Evolutionary conservation across 1,140 invertebrate species (phyloP), one percentile per base, ranked within the genome.

Genomic region (Tribolium madens): DNA sequence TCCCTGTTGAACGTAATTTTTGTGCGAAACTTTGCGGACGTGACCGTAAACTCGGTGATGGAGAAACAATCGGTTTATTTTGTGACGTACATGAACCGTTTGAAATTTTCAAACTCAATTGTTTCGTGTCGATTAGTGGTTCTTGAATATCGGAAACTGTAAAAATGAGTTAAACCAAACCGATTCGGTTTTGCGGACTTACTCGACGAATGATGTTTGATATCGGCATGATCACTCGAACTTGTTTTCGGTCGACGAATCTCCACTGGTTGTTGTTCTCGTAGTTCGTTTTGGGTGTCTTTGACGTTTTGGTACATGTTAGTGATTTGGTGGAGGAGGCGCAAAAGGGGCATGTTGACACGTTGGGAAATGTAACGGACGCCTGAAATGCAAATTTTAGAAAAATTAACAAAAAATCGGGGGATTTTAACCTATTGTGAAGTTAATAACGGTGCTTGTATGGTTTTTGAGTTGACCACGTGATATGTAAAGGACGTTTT

Each of bases 271-370:
- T 84, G 85, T 78, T 93, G 93, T 78, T 91, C 93, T 82, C 91
- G 93, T 57, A 98, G 88, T 81, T 97, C 96, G 81, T 93, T 93
- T 84, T 96, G 94, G 0, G 97, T 98, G 83, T 97, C 95, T 83
- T 97, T 96, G 2, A 98, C 96, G 87, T 98, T 98, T 86, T 97
- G 95, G 87, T 98, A 97, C 96, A 99, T 98, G 77, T 97, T 97
- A 79, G 93, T 95, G 79, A 99, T 97, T 87, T 99, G 97, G 88
- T 98, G 96, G 42, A 98, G 88, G 15, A 99, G 88, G 72, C 97
- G 88, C 15, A 99, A 86, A 36, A 99, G 86, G 0, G 97, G 96
- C 96, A 99, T 98, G 84, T 98, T 98, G 4, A 93, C 94, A 87
- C 96, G 94, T 83, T 97, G 96, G 72, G 93, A 94, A 81, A 97